Conservation (phyloP, 2,797 vertebrate genomes). For the Gallinago stenura region DNA sequence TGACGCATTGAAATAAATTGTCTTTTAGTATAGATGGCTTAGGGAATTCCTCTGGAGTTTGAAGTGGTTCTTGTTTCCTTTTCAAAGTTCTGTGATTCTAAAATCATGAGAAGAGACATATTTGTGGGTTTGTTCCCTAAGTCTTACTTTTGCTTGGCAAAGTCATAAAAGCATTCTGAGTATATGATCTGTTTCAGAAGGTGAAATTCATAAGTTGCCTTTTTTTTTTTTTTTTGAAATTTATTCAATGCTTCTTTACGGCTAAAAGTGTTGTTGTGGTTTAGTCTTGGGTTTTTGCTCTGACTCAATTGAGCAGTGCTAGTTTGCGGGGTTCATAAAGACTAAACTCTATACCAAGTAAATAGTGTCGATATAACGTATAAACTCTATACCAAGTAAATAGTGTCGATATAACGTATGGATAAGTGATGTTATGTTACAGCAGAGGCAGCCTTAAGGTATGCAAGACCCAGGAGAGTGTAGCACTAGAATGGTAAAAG, state of each 20-base stretch:
- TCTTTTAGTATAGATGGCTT: not conserved
- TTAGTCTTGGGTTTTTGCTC: not conserved
- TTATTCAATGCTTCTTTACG: not conserved
- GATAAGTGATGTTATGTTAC: not conserved
- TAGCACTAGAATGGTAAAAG: not conserved
- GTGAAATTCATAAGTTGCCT: not conserved
- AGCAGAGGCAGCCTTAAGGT: not conserved
- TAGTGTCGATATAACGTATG: not conserved
- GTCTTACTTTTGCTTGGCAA: not conserved
- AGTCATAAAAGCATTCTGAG: not conserved
- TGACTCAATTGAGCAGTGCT: not conserved
- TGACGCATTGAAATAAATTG: not conserved
- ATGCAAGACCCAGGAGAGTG: not conserved
- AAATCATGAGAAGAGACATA: not conserved
- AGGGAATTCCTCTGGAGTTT: not conserved
- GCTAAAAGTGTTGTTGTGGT: not conserved
- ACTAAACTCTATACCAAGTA: not conserved
- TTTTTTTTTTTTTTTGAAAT: not conserved
- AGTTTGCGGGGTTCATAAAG: not conserved
- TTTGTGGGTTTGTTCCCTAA: not conserved
- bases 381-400: fast-evolving
- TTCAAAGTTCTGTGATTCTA: not conserved
- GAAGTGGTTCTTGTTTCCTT: not conserved
- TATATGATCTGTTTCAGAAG: not conserved
- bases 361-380: not conserved